Percentiles rank a stretch among this genome's conserved stretches.
Conservation (phyloP, 2,113 vertebrate genomes). For the Sakesphorus luctuosus region DNA sequence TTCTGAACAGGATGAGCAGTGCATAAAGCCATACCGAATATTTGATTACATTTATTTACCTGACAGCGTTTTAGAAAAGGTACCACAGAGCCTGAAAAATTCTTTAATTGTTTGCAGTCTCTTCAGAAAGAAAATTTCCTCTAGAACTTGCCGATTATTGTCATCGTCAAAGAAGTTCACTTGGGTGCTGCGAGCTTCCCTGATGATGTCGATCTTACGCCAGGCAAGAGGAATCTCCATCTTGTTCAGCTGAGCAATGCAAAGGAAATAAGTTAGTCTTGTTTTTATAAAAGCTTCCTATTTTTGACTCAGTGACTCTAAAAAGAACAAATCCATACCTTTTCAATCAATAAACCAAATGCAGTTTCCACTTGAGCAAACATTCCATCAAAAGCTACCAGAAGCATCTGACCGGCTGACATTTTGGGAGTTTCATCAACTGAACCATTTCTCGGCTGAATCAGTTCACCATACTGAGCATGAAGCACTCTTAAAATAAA, state of each 20-base stretch:
- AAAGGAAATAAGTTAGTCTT: background rate
- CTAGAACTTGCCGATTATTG: slow-evolving; percentile 87
- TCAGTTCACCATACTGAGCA: slow-evolving; percentile 94
- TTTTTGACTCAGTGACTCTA: background rate
- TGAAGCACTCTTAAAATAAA: slow-evolving; percentile 83
- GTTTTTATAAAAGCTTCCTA: background rate
- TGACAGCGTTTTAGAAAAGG: slow-evolving; percentile 92
- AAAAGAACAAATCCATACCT: slow-evolving; percentile 79
- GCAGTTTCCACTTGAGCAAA: slow-evolving; percentile 97
- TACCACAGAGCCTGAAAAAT: slow-evolving; percentile 93
- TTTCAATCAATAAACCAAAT: slow-evolving; percentile 93
- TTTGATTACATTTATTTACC: slow-evolving; percentile 74
- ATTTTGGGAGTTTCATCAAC: slow-evolving; percentile 96
- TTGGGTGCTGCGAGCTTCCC: slow-evolving; percentile 91
- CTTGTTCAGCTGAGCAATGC: slow-evolving; percentile 84
- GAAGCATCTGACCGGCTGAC: slow-evolving; percentile 97
- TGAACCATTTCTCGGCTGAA: slow-evolving; percentile 90
- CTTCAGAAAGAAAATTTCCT: slow-evolving; percentile 96
- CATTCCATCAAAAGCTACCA: slow-evolving; percentile 99
- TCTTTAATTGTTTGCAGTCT: slow-evolving; percentile 94
- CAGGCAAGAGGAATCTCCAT: slow-evolving; percentile 93
- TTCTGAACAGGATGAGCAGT: background rate
- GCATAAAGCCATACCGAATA: background rate
- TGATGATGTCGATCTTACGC: slow-evolving; percentile 93
- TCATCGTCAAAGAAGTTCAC: slow-evolving; percentile 90